Base-by-base conservation (phyloP, 2,797 vertebrate species). In the Molossus alvarezi region DNA sequence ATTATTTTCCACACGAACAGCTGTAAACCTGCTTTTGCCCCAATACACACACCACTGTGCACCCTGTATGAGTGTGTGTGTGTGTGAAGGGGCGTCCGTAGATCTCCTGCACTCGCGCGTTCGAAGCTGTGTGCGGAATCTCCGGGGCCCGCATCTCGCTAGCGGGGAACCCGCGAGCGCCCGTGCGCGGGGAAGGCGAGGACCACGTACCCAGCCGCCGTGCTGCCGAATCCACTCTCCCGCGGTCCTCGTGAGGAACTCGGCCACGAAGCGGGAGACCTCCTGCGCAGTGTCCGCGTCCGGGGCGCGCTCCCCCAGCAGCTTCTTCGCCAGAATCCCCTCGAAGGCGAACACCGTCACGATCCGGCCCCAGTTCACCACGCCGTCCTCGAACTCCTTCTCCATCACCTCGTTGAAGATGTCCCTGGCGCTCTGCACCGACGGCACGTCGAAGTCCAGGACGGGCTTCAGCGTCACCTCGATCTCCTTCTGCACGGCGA, bases 321-420 rank as follows among this genome's bases (percentile, higher is more conserved):
- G 97, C 76, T 98, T 98, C 97, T 98, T 98, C 3, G 96, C 88
- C 48, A 98, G 97, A 57, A 98, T 95, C 57, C 98, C 98, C 71
- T 98, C 98, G 76, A 99, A 98, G 0, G 98, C 98, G 87, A 98
- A 98, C 71, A 99, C 93, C 29, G 98, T 98, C 95, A 97, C 98
- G 72, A 99, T 98, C 81, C 98, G 95, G 23, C 98, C 98, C 98
- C 98, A 99, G 97, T 98, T 99, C 55, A 98, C 95, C 83, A 97
- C 90, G 60, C 98, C 98, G 0, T 99, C 98, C 21, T 98, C 98
- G 89, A 98, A 99, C 57, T 98, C 98, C 58, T 98, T 96, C 3
- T 98, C 97, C 98, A 98, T 98, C 84, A 98, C 98, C 7, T 97
- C 96, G 0, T 90, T 96, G 97, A 99, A 98, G 60, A 98, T 97